phyloP scores from a whole-genome alignment of 2,113 vertebrate genomes.

The Suricata suricatta region DNA sequence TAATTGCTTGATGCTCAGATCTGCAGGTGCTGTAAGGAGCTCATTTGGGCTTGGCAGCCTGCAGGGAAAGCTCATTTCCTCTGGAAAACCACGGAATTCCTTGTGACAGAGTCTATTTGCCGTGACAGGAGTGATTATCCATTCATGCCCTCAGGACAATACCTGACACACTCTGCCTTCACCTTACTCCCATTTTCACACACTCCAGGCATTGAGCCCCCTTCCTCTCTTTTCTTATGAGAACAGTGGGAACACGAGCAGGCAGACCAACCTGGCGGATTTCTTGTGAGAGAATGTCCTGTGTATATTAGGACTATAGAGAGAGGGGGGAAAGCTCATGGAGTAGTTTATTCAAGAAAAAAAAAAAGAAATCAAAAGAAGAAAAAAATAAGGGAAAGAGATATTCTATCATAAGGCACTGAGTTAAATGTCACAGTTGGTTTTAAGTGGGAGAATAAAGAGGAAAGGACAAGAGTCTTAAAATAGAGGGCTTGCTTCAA shows the following conservation, averaged over 20 bases:
- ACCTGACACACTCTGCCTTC: constrained; percentile 81
- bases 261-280: not conserved
- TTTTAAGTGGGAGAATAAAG: not conserved
- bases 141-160: constrained; percentile 81
- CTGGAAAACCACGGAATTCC: constrained; percentile 84
- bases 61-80: constrained; percentile 87
- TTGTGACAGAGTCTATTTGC: constrained; percentile 92
- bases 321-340: not conserved
- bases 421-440: not conserved
- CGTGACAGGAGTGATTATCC: constrained; percentile 85
- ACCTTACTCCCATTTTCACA: constrained; percentile 56
- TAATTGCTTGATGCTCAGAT: constrained; percentile 90
- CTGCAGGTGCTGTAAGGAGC: constrained; percentile 94
- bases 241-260: not conserved
- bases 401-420: not conserved
- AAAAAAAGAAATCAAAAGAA: not conserved
- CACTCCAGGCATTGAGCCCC: not conserved
- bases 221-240: not conserved
- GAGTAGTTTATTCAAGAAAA: not conserved
- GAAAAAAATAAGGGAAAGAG: not conserved
- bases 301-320: not conserved
- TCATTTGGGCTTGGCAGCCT: constrained; percentile 90
- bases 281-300: not conserved
- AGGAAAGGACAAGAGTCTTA: not conserved
- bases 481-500: not conserved